A percentile compares a stretch with the other conserved stretches of the same genome.
Conservation (phyloP, 2,888 invertebrate species). For the Yponomeuta cagnagella region DNA sequence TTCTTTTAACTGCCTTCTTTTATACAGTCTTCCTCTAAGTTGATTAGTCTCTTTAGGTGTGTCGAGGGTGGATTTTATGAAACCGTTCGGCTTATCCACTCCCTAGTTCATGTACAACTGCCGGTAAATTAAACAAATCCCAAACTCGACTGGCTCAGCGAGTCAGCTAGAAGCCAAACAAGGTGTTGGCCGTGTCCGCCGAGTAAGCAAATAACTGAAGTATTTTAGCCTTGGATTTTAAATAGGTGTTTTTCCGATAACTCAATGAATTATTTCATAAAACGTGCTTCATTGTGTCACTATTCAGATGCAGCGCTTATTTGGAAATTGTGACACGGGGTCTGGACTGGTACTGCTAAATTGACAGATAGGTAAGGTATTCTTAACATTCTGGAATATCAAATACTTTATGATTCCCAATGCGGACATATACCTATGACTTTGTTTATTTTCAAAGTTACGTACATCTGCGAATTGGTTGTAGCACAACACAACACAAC, state of each 20-base stretch:
- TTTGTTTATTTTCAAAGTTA: too few species aligned
- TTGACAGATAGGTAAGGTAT: too few species aligned
- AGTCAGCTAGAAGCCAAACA: conserved; percentile 6
- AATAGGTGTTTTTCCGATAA: neutral
- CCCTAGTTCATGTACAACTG: conserved; percentile 7
- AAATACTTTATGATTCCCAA: too few species aligned
- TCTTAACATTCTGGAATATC: too few species aligned
- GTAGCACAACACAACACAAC: too few species aligned
- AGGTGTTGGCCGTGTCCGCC: neutral
- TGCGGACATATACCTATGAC: too few species aligned
- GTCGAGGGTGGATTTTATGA: conserved; percentile 2
- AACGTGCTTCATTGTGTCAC: too few species aligned
- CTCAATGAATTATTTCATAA: too few species aligned
- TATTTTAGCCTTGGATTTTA: neutral
- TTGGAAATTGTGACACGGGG: too few species aligned
- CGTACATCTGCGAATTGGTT: too few species aligned
- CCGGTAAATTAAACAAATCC: conserved; percentile 13
- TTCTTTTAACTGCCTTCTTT: neutral
- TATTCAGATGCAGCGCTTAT: too few species aligned
- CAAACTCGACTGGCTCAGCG: conserved; percentile 5
- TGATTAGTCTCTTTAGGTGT: conserved; percentile 1
- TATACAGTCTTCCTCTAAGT: neutral
- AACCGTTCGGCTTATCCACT: neutral
- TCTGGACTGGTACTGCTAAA: too few species aligned
- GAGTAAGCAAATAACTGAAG: neutral